Evolutionary conservation across 1,140 invertebrate species (phyloP), one percentile per base, ranked within the genome.

Genomic region (Orchesella cincta): DNA sequence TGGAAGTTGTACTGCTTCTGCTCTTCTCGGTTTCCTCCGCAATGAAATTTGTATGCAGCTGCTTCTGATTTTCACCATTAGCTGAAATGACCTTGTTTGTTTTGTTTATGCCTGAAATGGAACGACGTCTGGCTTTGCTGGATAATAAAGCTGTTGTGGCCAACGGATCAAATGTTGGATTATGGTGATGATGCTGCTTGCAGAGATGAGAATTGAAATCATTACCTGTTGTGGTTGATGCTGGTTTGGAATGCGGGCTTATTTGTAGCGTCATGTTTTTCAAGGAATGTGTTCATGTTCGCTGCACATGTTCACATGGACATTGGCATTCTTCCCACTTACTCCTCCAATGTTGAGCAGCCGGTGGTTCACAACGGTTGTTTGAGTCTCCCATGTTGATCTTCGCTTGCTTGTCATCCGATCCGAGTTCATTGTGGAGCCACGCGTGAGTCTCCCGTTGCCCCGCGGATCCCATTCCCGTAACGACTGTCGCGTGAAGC

Each of bases 381-480:
- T 46, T 23, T 73, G 71, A 5, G 71, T 73, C 18, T 73, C 71
- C 71, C 71, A 73, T 23, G 71, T 73, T 28, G 71, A 73, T 51
- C 26, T 73, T 23, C 71, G 12, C 35, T 73, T 73, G 71, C 34
- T 73, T 23, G 29, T 73, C 71, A 36, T 51, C 23, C 39, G 2
- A 46, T 46, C 39, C 31, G 39, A n/a, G n/a, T n/a, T n/a, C n/a
- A n/a, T n/a, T n/a, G n/a, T n/a, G n/a, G 71, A 73, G 16, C 71
- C 71, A 12, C 71, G 71, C 14, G 23, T 14, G 18, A 73, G 14
- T 67, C 62, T 29, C 23, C 62, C 62, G 33, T 67, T 67, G 14
- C 62, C 62, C 8, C 62, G 26, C 2, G 26, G 62, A 26, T 67
- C 31, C 62, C 62, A 67, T 67, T 67, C 36, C 71, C 71, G 29